These are phyloP conservation scores for Cassiopea xamachana DNA, from an alignment of 30 jellyfish, hydroid and myxozoan species.

Conservation along the genomic window DNA sequence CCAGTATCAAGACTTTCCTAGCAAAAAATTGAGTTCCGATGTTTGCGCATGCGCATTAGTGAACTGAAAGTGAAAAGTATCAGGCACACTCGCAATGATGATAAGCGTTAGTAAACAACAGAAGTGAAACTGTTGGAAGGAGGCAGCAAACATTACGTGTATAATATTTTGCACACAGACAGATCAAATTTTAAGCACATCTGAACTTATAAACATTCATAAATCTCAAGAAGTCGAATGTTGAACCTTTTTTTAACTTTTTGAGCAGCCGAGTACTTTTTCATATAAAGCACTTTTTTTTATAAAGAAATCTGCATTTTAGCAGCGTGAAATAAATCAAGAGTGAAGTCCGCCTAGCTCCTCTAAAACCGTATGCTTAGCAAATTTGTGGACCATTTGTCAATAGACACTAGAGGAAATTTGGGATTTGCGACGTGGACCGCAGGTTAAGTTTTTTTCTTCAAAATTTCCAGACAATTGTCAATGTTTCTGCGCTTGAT, in stretches of 20 bases:
- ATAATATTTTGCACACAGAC: too few species aligned
- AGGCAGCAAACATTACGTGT: too few species aligned
- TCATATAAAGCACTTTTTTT: neutral
- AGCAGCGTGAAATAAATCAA: neutral
- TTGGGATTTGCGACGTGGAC: neutral
- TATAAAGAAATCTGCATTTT: neutral
- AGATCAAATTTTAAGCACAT: too few species aligned
- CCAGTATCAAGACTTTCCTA: too few species aligned
- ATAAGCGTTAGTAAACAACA: too few species aligned
- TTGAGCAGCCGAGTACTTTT: too few species aligned
- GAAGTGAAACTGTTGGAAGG: too few species aligned
- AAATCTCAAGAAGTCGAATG: neutral
- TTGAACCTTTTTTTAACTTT: neutral
- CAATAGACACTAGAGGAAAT: neutral
- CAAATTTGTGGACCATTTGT: neutral
- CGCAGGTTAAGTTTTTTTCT: neutral
- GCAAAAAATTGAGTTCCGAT: too few species aligned
- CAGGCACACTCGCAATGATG: too few species aligned
- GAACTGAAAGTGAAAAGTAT: too few species aligned
- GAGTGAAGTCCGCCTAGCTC: neutral
- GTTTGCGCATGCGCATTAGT: too few species aligned
- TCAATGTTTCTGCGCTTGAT: neutral
- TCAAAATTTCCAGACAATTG: neutral
- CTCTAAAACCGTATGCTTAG: neutral
- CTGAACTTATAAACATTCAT: neutral